Base-by-base conservation (phyloP, 2,888 invertebrate genomes). In the Chydorus sphaericus region DNA sequence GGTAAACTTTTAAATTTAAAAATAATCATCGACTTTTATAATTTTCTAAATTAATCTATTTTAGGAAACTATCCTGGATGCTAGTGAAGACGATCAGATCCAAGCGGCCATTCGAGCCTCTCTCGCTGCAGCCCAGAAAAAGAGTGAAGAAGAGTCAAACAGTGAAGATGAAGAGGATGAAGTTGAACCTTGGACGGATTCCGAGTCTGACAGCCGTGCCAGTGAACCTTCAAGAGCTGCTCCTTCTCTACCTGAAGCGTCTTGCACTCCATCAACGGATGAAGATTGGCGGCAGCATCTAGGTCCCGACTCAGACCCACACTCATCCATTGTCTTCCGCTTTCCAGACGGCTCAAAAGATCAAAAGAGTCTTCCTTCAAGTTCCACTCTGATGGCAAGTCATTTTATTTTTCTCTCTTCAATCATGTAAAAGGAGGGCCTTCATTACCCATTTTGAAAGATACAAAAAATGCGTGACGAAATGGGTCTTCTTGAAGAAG, bases 61-160 rank as follows among this genome's bases (percentile, higher is more conserved):
- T 31, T 54, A 63, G 60, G 61, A 63, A 16, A 68, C 66, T 59
- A 65, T 71, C 6, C 62, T 71, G 2, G 71, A 72, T 61, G 68
- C 69, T 3, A 69, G 68, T 59, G 74, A 74, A 62, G 71, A 72
- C 55, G 67, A 66, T 56, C 74, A 74, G 60, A 60, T 74, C 23
- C 66, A 70, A 62, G 71, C 71, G 44, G 74, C 74, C 16, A 70
- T 74, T 44, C 63, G 65, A 58, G 72, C 72, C 4, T 74, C 74
- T 1, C 61, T 73, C 6, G 59, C 63, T 39, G 64, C 66, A 37
- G 59, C 59, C 2, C 54, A 60, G 33, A 31, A 20, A 20, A 16
- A 5, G 10, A 48, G 23, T 4, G 44, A 44, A 23, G 26, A 44
- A 11, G 44, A 44, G 18, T 48, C 44, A 14, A 38, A 29, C 23